Conservation (phyloP, 2,888 invertebrate genomes). For the Dinocampus coccinellae region DNA sequence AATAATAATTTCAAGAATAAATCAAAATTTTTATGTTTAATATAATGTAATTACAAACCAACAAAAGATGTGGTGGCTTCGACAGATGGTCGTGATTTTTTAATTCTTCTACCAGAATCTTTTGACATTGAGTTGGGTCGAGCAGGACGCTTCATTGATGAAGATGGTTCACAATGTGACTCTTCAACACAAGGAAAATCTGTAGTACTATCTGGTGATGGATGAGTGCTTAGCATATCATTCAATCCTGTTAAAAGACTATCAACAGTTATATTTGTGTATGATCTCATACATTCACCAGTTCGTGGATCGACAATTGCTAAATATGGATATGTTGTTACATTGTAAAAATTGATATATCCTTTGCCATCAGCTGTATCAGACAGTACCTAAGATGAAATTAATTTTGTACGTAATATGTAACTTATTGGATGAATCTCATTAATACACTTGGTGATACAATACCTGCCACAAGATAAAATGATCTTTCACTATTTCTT, state of each 20-base stretch:
- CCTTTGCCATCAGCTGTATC: slow-evolving; percentile 74
- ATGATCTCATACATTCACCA: slow-evolving; percentile 71
- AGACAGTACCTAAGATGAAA: slow-evolving; percentile 57
- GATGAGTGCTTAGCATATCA: slow-evolving; percentile 64
- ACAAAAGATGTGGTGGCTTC: slow-evolving; percentile 17
- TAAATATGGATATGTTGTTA: slow-evolving; percentile 75
- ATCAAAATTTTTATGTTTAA: too few species aligned
- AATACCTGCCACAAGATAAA: slow-evolving; percentile 80
- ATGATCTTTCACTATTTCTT: slow-evolving; percentile 74
- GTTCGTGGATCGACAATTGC: slow-evolving; percentile 79
- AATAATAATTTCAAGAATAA: background rate
- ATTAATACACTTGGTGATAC: background rate
- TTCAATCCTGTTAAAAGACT: slow-evolving; percentile 62
- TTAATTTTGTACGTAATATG: slow-evolving; percentile 52
- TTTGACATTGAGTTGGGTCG: slow-evolving; percentile 37
- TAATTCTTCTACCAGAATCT: slow-evolving; percentile 38
- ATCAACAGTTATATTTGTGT: slow-evolving; percentile 64
- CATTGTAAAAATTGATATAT: slow-evolving; percentile 77
- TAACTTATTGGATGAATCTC: background rate
- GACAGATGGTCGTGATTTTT: slow-evolving; percentile 38
- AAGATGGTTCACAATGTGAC: slow-evolving; percentile 39
- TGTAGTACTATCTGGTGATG: slow-evolving; percentile 60
- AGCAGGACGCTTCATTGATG: slow-evolving; percentile 43
- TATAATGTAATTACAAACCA: slow-evolving; percentile 12
- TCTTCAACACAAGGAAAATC: slow-evolving; percentile 31